These are phyloP conservation scores for Coenobita brevimanus DNA, from an alignment of 1,140 invertebrate genomes.

Conservation along the genomic window DNA sequence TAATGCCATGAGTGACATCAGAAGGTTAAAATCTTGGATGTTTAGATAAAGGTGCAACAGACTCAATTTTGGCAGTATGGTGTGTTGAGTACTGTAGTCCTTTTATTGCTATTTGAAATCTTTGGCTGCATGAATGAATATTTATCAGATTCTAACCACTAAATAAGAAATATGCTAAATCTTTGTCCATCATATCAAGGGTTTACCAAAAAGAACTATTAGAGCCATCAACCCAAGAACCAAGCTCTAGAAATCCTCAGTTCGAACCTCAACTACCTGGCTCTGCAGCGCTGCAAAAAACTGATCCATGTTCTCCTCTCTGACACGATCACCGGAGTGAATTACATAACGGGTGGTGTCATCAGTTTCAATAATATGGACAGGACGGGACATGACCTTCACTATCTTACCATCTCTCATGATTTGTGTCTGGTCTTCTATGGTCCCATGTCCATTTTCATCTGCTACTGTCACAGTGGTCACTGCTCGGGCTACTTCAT, in stretches of 20 bases:
- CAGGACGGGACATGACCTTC: constrained; percentile 60
- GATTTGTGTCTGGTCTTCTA: not conserved
- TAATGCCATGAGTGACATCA: no score
- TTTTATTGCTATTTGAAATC: no score
- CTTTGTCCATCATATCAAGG: no score
- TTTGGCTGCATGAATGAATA: no score
- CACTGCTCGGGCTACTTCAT: constrained; percentile 45
- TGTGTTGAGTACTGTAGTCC: no score
- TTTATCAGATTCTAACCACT: no score
- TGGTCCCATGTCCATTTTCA: not conserved
- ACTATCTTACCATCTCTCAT: constrained; percentile 56
- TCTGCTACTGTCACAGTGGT: constrained; percentile 7
- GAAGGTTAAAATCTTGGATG: no score
- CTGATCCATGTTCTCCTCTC: constrained; percentile 54
- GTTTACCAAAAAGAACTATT: no score
- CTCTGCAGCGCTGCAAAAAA: constrained; percentile 66
- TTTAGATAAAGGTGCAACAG: no score
- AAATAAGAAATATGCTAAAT: no score
- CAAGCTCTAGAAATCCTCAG: constrained; percentile 63
- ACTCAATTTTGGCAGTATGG: no score
- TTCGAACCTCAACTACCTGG: constrained; percentile 66
- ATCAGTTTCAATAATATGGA: constrained; percentile 64
- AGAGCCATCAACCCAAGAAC: no score
- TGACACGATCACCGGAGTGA: constrained; percentile 46
- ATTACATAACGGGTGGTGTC: constrained; percentile 66